Evolutionary conservation across 23 tunicate species (phyloP), one percentile per base, ranked within the genome.

Genomic region (Trididemnum nubilum): DNA sequence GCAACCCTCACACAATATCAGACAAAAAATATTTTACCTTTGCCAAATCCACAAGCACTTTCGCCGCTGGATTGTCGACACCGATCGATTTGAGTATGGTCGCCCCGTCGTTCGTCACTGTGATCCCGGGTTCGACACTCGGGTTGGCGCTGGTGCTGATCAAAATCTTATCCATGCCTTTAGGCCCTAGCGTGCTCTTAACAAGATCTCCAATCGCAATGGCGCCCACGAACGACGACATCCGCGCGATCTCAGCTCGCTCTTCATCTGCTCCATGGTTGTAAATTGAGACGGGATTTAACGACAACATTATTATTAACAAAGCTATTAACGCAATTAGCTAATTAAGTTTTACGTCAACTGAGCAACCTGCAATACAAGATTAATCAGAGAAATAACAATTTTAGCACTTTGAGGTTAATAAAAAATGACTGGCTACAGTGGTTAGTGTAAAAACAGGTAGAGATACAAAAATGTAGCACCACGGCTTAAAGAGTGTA

Each of bases 191-290:
- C 7, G 99, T 96, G 74, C 92, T 84, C 79, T 96, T 96, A 9
- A 96, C 99, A 54, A 96, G 88, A 81, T 96, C 99, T 18, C 99
- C 99, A 84, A 96, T 91, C 12, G 99, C 99, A 74, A 96, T 82
- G 0, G 99, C 99, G 25, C 97, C 99, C 54, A 96, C 90, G 54
- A 96, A 96, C 0, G 97, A 96, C 31, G 97, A 93, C 97, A 96
- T 78, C 77, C 99, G 77, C n/a, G 99, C 99, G 60, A 89, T 91
- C 87, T 96, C 99, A 9, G 94, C 99, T 50, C 95, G 84, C 59
- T 96, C 99, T 80, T 96, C 97, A 80, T 96, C 99, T 34, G 99
- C 99, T 18, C 99, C 99, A 1, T 77, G 80, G 15, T 87, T 82
- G 67, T 91, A 92, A 51, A 96, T 88, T 69, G 96, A 92, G 33